Percentiles rank a stretch among this genome's conserved stretches.
Evolutionary conservation across 2,113 vertebrate species (phyloP).

Genomic region (Oreocharis arfaki): DNA sequence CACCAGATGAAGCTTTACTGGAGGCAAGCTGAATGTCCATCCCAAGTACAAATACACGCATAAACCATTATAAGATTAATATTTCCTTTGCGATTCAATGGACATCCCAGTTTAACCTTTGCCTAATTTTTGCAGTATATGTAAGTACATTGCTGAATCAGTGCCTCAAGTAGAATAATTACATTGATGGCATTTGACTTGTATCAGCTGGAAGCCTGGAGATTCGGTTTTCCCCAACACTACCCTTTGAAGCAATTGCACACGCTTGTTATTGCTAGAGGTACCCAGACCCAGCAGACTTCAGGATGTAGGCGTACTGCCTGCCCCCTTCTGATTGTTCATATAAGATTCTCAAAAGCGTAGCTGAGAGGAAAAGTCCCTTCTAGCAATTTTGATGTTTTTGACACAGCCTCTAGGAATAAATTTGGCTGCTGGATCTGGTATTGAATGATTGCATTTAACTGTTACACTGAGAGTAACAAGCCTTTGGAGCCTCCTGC

Average conservation of each 20-base stretch:
- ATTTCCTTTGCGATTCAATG: not conserved
- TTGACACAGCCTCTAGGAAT: not conserved
- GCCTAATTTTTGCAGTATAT: not conserved
- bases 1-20: not conserved
- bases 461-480: not conserved
- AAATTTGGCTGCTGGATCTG: not conserved
- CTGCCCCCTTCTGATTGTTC: not conserved
- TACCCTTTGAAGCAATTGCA: not conserved
- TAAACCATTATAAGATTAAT: not conserved
- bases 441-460: slow-evolving; percentile 1
- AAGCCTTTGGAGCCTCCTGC: not conserved
- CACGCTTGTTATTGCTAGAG: not conserved
- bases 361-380: not conserved
- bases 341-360: not conserved
- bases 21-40: not conserved
- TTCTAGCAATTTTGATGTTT: not conserved
- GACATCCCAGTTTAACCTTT: not conserved
- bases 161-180: not conserved
- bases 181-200: not conserved
- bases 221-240: not conserved
- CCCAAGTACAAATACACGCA: not conserved
- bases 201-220: not conserved
- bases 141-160: not conserved
- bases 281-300: not conserved
- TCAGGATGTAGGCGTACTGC: not conserved